Conservation (phyloP, 2,113 vertebrate genomes). For the Pachypanchax playfairii region DNA sequence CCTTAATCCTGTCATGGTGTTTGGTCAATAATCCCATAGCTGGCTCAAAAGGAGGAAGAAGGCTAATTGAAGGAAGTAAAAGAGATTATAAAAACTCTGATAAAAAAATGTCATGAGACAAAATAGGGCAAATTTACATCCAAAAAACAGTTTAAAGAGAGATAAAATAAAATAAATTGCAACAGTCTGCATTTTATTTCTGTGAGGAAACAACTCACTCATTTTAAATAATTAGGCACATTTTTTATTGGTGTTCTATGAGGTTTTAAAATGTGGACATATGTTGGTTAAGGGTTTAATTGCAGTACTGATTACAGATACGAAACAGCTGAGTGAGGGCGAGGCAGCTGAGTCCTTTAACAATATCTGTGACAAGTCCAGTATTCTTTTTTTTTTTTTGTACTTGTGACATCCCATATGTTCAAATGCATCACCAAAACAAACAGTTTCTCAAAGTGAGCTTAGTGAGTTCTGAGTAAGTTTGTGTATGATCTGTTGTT, state of each 20-base stretch:
- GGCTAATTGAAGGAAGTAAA: constrained; percentile 31
- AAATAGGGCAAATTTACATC: background rate
- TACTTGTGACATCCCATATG: too few species aligned
- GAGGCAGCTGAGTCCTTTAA: constrained; percentile 1
- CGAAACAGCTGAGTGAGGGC: constrained; percentile 11
- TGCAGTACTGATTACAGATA: constrained; percentile 14
- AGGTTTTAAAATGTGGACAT: background rate
- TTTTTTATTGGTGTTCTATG: too few species aligned
- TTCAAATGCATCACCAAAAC: too few species aligned
- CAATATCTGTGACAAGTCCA: background rate
- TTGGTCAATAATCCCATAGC: constrained; percentile 32
- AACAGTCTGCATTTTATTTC: too few species aligned
- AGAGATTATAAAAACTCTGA: constrained; percentile 18
- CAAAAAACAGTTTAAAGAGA: background rate
- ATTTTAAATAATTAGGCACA: too few species aligned
- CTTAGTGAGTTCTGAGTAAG: too few species aligned
- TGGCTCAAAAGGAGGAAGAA: constrained; percentile 17
- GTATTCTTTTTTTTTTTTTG: too few species aligned
- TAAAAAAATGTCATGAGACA: background rate
- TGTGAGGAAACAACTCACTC: too few species aligned
- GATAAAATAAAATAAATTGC: background rate
- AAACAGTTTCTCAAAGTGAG: too few species aligned
- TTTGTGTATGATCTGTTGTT: too few species aligned
- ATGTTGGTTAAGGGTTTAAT: background rate
- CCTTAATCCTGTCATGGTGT: constrained; percentile 48